Evolutionary conservation across 2,113 vertebrate genomes (phyloP), one percentile per base, ranked within the genome.

Genomic region (Thunnus thynnus): DNA sequence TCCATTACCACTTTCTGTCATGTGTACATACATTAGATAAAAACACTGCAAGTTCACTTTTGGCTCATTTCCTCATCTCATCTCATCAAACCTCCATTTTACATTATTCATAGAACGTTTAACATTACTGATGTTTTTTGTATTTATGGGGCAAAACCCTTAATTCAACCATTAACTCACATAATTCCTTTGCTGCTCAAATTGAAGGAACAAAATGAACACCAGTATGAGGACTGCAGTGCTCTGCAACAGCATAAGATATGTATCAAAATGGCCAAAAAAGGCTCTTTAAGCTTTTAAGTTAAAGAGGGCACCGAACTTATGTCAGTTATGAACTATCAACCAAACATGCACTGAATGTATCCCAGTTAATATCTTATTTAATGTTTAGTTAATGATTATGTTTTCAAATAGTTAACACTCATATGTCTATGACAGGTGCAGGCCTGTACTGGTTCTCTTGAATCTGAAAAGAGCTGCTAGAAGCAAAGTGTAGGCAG

Each of bases 81-180:
- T 30, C 73, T 71, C 62, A 16, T 72, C 50, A 27, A 47, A 22
- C 56, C 46, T 55, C 36, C 13, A 13, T 66, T 73, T 81, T 74
- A 4, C 25, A 80, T 83, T 64, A 83, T 79, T 88, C 70, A 82
- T 55, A 36, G 44, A 70, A 54, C 68, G 30, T 71, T 84, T 83
- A n/a, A 74, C 41, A 58, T 78, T 61, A 62, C 13, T 65, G 36
- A 68, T 46, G 12, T 30, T 78, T 69, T 60, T 41, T 65, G 71
- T 54, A 76, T 54, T 82, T 27, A 72, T 52, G 30, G 60, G 20
- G 13, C 63, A 77, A 12, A 79, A 56, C 25, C 12, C 11, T 60
- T 65, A 47, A 61, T 64, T 78, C 16, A 18, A 18, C 30, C 48
- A 54, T 48, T 80, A 71, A 72, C 60, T 70, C 52, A 55, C 54